phyloP scores from a whole-genome alignment of 64 coral and sea anemone species.

The Platygyra sinensis region DNA sequence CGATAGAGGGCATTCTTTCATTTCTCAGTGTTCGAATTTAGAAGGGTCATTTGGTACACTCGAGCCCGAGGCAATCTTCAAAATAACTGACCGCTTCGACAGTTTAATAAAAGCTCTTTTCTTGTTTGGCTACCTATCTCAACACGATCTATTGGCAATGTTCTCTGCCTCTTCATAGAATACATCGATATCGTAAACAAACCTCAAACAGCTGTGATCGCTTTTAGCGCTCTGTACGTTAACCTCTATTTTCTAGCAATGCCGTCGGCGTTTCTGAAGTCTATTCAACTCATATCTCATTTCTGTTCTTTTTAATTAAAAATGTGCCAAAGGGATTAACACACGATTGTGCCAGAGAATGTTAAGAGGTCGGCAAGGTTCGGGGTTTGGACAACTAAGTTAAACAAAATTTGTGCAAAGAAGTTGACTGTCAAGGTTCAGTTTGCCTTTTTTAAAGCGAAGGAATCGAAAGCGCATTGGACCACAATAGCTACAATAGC shows the following conservation, averaged over 20 bases:
- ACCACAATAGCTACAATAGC: no score
- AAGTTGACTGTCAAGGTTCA: not conserved
- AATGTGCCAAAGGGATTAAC: slow-evolving; percentile 5
- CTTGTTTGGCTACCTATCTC: slow-evolving; percentile 10
- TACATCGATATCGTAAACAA: not conserved
- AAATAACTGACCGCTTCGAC: not conserved
- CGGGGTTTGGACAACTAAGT: not conserved
- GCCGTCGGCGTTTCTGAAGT: slow-evolving; percentile 31
- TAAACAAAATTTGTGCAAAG: not conserved
- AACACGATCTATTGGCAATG: not conserved
- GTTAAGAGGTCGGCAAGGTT: not conserved
- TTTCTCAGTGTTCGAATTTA: not conserved
- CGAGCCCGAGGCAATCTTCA: not conserved
- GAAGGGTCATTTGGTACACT: not conserved
- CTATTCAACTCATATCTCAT: not conserved
- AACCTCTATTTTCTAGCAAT: not conserved
- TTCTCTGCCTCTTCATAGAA: not conserved
- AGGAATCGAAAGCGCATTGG: not conserved
- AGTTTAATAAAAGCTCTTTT: slow-evolving; percentile 1
- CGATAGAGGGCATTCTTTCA: not conserved
- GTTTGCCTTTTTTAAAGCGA: not conserved
- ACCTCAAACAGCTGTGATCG: not conserved
- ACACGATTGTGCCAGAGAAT: not conserved
- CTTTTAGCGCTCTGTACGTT: slow-evolving; percentile 12
- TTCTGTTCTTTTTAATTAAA: slow-evolving; percentile 23